Evolutionary conservation across 2,113 vertebrate genomes (phyloP).

Genomic region (Empidonax traillii): DNA sequence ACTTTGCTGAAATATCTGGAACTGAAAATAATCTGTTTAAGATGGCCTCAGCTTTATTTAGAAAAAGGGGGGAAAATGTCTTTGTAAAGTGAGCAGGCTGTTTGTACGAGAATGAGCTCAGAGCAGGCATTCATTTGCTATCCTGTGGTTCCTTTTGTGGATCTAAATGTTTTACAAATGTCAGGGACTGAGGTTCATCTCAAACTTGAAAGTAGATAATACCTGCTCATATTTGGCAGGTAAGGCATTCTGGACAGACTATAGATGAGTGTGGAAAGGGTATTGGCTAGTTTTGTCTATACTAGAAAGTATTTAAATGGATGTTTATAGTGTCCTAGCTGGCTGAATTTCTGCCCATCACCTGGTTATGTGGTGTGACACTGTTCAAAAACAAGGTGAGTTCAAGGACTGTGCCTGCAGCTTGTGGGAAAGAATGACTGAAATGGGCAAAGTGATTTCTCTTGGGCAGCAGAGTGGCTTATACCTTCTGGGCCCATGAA

Average conservation of each 20-base stretch:
- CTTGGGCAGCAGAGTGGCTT: neutral
- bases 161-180: neutral
- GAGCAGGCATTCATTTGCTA: neutral
- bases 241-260: neutral
- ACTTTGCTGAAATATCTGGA: neutral
- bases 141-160: neutral
- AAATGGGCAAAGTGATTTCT: neutral
- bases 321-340: neutral
- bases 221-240: neutral
- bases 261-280: neutral
- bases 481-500: neutral
- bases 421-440: neutral
- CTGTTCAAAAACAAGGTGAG: neutral
- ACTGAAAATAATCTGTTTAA: neutral
- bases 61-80: neutral
- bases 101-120: neutral
- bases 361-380: neutral
- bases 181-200: neutral
- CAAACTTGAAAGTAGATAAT: neutral
- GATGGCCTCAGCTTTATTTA: neutral
- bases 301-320: neutral
- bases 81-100: neutral
- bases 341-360: neutral
- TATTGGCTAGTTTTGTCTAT: neutral
- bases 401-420: slow-evolving; percentile 21